Base-by-base conservation (phyloP, 1,140 invertebrate species). In the Colletes latitarsis region DNA sequence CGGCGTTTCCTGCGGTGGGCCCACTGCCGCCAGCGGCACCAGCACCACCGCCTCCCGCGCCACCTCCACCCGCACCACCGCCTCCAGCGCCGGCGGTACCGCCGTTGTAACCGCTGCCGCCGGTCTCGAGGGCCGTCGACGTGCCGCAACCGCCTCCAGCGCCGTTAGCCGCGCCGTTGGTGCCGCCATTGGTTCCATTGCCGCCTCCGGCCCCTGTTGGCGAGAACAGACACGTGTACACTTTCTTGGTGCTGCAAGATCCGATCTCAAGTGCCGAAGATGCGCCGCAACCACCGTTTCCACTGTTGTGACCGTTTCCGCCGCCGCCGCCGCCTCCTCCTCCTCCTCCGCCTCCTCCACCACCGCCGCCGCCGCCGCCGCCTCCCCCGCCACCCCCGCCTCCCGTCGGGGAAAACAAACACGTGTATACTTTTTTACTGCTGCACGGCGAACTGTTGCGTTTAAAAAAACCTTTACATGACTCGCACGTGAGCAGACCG, bases 381-480 rank as follows among this genome's bases (percentile, higher is more conserved):
- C 80, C 86, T 64, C 78, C 91, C 72, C 82, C 79, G 14, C 79
- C 63, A 64, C 80, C 91, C 68, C 72, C 77, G 6, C 79, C 90
- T 46, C 94, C 95, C 96, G 95, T 86, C 53, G 93, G 94, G 87
- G 95, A 95, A 93, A 96, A 97, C 86, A 96, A 93, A 95, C 96
- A 96, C 85, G 96, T 95, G 94, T 99, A 98, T 77, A 99, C 97
- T 94, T 99, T 99, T 94, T 99, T 99, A 94, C 99, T 99, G 93
- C 99, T 98, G 80, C 99, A 99, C 88, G 99, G 93, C 63, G 92
- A 92, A 68, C 80, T 90, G 82, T 92, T 99, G 87, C 99, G 95
- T 94, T 99, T 99, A 95, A 99, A 99, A 94, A 99, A 99, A 74
- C 99, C 98, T 92, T 99, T 99, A 94, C 99, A 99, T 81, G 98